Conservation (phyloP, 2,113 vertebrate species). For the Cheilinus undulatus region DNA sequence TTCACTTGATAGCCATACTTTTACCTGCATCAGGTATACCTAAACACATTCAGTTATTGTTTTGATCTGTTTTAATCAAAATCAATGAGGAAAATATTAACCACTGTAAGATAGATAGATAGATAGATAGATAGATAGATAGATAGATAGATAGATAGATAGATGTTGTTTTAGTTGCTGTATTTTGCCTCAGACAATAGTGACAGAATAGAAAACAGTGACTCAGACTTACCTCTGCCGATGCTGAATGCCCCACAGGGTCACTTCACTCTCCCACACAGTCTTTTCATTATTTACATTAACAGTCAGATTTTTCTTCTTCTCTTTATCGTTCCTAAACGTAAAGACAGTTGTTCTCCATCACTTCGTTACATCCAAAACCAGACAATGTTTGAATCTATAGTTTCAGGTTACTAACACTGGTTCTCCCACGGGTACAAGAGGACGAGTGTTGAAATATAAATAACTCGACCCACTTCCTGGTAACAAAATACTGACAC, state of each 20-base stretch:
- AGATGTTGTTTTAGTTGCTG: not conserved
- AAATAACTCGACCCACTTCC: conserved; percentile 85
- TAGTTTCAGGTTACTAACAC: conserved; percentile 76
- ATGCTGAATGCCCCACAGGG: conserved; percentile 22
- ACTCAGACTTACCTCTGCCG: conserved; percentile 66
- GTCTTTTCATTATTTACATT: conserved; percentile 26
- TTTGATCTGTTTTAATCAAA: no score
- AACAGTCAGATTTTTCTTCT: conserved; percentile 3
- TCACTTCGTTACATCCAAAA: conserved; percentile 23
- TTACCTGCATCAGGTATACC: no score
- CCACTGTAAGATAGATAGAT: not conserved
- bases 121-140: conserved; percentile 27
- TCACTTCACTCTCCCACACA: conserved; percentile 29
- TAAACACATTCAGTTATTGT: no score
- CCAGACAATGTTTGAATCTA: conserved; percentile 66
- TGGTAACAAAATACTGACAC: conserved; percentile 81
- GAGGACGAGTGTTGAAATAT: conserved; percentile 82
- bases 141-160: conserved; percentile 31
- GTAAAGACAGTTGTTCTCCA: conserved; percentile 19
- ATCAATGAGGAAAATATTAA: no score
- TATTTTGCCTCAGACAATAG: not conserved
- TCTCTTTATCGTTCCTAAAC: conserved; percentile 8
- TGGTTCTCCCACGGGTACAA: conserved; percentile 51
- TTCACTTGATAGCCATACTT: no score
- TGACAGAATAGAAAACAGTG: conserved; percentile 11